Percentiles rank a stretch among this genome's conserved stretches.
Evolutionary conservation across 1,140 invertebrate genomes (phyloP).

Genomic region (Bicyclus anynana): DNA sequence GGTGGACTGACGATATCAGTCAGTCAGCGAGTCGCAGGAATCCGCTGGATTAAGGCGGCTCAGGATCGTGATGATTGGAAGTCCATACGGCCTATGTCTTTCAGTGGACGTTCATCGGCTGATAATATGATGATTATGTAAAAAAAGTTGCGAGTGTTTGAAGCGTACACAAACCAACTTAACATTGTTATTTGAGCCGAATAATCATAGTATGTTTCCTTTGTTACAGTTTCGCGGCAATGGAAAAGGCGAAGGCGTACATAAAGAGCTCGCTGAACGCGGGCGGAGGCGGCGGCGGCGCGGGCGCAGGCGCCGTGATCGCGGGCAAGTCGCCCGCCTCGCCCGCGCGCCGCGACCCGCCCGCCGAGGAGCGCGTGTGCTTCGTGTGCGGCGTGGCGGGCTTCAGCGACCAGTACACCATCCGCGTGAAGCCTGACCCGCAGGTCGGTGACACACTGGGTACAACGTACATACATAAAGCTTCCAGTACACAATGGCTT

Average conservation of each 20-base stretch:
- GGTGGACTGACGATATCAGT: too few relatives aligned
- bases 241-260: constrained; percentile 81
- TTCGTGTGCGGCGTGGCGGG: constrained; percentile 91
- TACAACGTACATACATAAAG: too few relatives aligned
- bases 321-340: constrained; percentile 29
- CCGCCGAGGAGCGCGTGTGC: constrained; percentile 78
- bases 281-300: constrained; percentile 27
- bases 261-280: constrained; percentile 78
- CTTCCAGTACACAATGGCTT: too few relatives aligned
- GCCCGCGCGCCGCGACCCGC: constrained; percentile 30
- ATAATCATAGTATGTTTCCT: background rate
- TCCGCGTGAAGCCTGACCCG: constrained; percentile 82
- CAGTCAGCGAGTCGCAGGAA: too few relatives aligned
- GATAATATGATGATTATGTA: too few relatives aligned
- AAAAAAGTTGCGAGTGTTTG: too few relatives aligned
- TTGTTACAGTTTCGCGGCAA: constrained; percentile 58
- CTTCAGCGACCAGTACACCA: constrained; percentile 83
- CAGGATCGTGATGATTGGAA: too few relatives aligned
- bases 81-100: too few relatives aligned
- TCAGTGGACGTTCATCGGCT: too few relatives aligned
- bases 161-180: too few relatives aligned
- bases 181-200: background rate
- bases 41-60: too few relatives aligned
- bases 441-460: constrained; percentile 36
- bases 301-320: constrained; percentile 6